A percentile compares a stretch with the other conserved stretches of the same genome.
Conservation (phyloP, 2,113 vertebrate species). For the Crotalus helleri region DNA sequence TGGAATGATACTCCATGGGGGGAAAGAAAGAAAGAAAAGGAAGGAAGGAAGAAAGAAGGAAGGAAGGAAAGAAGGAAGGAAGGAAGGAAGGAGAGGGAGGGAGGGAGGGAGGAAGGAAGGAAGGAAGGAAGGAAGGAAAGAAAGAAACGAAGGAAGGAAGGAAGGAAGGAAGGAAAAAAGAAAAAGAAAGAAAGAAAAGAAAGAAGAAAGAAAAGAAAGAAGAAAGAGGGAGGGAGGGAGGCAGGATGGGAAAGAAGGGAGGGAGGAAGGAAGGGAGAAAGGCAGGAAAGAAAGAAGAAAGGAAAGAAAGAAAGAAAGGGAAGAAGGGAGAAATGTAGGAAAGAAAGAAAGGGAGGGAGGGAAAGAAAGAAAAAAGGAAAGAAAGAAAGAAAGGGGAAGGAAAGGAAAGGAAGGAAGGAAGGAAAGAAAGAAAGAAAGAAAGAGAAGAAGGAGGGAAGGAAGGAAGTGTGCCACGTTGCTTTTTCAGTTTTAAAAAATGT, state of each 20-base stretch:
- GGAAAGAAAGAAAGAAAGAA: rapidly evolving
- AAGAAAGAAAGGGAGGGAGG: rapidly evolving
- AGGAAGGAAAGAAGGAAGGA: no score
- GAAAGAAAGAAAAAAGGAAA: no score
- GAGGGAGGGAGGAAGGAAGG: rapidly evolving
- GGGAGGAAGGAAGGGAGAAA: rapidly evolving
- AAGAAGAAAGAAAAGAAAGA: no score
- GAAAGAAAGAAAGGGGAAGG: rapidly evolving
- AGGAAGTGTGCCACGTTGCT: background rate
- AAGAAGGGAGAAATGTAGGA: rapidly evolving
- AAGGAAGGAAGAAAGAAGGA: rapidly evolving
- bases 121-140: no score
- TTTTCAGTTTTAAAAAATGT: background rate
- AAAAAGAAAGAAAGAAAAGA: rapidly evolving
- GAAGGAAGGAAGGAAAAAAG: rapidly evolving
- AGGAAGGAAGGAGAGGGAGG: no score
- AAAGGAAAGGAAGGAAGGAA: rapidly evolving
- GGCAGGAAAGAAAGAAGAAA: background rate
- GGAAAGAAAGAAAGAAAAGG: background rate
- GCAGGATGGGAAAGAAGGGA: rapidly evolving
- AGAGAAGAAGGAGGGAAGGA: no score
- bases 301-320: rapidly evolving
- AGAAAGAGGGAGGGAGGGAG: rapidly evolving
- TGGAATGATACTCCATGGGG: background rate
- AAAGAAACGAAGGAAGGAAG: rapidly evolving